Percentiles rank a stretch among this genome's conserved stretches.
phyloP scores from a whole-genome alignment of 2,888 invertebrate species.

The Phyllotreta striolata region DNA sequence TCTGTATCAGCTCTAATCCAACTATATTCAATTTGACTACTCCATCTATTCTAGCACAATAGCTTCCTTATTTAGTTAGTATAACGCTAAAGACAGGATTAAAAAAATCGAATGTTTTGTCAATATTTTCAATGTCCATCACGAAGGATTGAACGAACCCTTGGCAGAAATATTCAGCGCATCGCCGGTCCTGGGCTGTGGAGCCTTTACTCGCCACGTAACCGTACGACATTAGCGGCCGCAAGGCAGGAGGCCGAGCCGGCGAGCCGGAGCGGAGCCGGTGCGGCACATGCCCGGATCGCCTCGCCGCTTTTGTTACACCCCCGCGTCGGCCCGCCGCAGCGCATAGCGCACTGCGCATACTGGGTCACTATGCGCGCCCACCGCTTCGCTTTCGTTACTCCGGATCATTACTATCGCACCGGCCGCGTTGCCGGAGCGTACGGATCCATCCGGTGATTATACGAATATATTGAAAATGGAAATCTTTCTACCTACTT shows the following conservation, averaged over 20 bases:
- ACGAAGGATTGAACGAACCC: too few species aligned
- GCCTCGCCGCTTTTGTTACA: constrained; percentile 49
- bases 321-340: constrained; percentile 54
- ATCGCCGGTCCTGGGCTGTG: constrained; percentile 11
- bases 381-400: constrained; percentile 44
- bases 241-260: constrained; percentile 50
- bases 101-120: too few species aligned
- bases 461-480: too few species aligned
- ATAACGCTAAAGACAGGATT: too few species aligned
- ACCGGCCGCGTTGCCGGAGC: constrained; percentile 7
- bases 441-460: too few species aligned
- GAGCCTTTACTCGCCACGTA: constrained; percentile 33
- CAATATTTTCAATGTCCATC: too few species aligned
- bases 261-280: constrained; percentile 47
- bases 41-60: too few species aligned
- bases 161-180: constrained; percentile 10
- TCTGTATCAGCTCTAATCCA: too few species aligned
- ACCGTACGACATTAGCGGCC: constrained; percentile 42
- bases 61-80: too few species aligned
- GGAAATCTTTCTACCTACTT: too few species aligned
- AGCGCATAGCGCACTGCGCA: constrained; percentile 55
- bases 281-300: constrained; percentile 49
- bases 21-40: too few species aligned
- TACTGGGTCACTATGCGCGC: constrained; percentile 54
- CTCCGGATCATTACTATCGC: constrained; percentile 34